Evolutionary conservation across 2,888 invertebrate genomes (phyloP).

Genomic region (Agonopterix alstromeriana): DNA sequence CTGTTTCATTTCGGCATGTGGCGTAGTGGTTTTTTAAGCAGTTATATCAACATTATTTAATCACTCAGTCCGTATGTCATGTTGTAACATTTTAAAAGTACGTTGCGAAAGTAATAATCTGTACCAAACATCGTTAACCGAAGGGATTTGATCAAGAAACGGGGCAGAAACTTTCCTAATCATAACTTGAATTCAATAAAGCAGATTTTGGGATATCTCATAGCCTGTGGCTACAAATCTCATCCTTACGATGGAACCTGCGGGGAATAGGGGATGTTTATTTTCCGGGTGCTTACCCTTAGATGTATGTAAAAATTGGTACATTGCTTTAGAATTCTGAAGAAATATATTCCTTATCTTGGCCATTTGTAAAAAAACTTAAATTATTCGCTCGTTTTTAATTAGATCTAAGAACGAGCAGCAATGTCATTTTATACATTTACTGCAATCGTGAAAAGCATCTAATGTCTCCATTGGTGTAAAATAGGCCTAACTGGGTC

Average conservation of each 20-base stretch:
- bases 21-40: constrained; percentile 28
- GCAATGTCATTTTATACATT: neutral
- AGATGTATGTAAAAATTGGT: too few relatives aligned
- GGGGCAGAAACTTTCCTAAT: constrained; percentile 45
- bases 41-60: too few relatives aligned
- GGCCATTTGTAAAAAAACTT: too few relatives aligned
- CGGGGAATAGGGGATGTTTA: constrained; percentile 44
- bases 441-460: neutral
- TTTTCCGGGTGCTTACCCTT: constrained; percentile 55
- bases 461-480: too few relatives aligned
- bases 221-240: constrained; percentile 48
- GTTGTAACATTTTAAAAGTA: neutral
- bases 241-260: constrained; percentile 32
- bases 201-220: constrained; percentile 33
- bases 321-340: too few relatives aligned
- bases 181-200: constrained; percentile 59
- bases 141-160: constrained; percentile 27
- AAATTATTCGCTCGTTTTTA: too few relatives aligned
- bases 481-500: neutral
- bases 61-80: too few relatives aligned
- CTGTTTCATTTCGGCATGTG: constrained; percentile 33
- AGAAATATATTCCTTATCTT: too few relatives aligned
- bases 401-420: too few relatives aligned
- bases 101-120: neutral
- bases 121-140: constrained; percentile 11